phyloP scores from a whole-genome alignment of 2,113 vertebrate species.

The Hippocampus barbouri region DNA sequence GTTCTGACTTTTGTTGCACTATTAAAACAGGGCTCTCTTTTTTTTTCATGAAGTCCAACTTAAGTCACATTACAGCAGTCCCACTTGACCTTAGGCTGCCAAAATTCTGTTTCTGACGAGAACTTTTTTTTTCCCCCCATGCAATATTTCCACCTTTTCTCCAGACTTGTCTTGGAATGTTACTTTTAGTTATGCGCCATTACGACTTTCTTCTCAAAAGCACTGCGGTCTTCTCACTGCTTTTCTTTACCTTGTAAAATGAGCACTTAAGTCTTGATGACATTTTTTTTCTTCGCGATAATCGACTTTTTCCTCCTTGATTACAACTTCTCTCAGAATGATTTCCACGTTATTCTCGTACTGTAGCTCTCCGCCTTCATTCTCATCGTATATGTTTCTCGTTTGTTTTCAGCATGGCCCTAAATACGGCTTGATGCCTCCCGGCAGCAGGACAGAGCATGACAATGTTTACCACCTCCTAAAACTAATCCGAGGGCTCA shows the following conservation, averaged over 20 bases:
- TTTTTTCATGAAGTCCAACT: no score
- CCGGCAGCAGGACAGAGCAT: slow-evolving; percentile 46
- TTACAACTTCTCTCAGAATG: no score
- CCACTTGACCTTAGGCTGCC: no score
- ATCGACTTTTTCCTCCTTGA: background rate
- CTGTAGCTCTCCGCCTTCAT: background rate
- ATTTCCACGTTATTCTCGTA: background rate
- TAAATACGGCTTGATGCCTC: slow-evolving; percentile 5
- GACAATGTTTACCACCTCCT: slow-evolving; percentile 51
- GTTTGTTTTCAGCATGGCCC: background rate
- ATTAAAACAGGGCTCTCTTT: no score
- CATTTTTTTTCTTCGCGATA: background rate
- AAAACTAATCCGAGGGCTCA: slow-evolving; percentile 38
- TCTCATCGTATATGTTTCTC: background rate
- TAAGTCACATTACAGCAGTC: no score
- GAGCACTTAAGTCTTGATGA: background rate
- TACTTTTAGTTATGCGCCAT: no score
- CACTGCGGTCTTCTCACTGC: no score
- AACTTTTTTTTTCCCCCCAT: no score
- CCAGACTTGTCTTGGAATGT: no score
- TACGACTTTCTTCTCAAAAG: background rate
- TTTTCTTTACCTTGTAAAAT: background rate
- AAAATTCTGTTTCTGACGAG: no score
- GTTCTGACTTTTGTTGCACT: no score
- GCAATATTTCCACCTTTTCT: no score